Evolutionary conservation across 2,888 invertebrate genomes (phyloP), one percentile per base, ranked within the genome.

Genomic region (Drosophila limbata): DNA sequence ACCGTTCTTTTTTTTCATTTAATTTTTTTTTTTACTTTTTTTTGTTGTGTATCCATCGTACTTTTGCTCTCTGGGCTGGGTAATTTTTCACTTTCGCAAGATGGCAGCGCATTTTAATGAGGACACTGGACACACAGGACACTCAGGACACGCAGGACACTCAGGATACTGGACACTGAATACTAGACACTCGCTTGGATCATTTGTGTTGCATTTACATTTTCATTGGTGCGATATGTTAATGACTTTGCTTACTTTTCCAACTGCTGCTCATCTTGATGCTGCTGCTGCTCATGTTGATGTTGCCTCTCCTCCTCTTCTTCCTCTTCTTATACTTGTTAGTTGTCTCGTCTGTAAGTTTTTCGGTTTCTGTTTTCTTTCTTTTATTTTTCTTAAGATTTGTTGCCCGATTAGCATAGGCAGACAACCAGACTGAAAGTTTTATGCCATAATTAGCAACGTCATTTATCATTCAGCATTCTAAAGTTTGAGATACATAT

Each of bases 11-110:
- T 15, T 48, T 21, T 42, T 39, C 48, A 61, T 65, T 6, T 15
- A 50, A 42, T 19, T 63, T 45, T 35, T 56, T 51, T 15, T 48
- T 47, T 51, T 62, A 25, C 33, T 57, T 17, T 35, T 17, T 48
- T 52, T 67, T 57, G 52, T 57, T 66, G 45, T 60, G 53, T 67
- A 62, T 21, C 11, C 50, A 62, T 47, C 50, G 53, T 69, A 39
- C 56, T 52, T 60, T 51, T 57, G 44, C 56, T 65, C 78, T 69
- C 55, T 72, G 75, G 75, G 68, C 81, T 77, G 77, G 77, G 82
- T 89, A 91, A 91, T 91, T 90, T 91, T 91, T 91, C 91, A 90
- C 91, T 91, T 90, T 91, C 90, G 84, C 90, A 90, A 90, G 90
- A 89, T 87, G 90, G 82, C 89, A 87, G 77, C 89, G 89, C 83